These are phyloP conservation scores for Clarias magur DNA, from an alignment of 2,113 vertebrate genomes.

Conservation along the genomic window DNA sequence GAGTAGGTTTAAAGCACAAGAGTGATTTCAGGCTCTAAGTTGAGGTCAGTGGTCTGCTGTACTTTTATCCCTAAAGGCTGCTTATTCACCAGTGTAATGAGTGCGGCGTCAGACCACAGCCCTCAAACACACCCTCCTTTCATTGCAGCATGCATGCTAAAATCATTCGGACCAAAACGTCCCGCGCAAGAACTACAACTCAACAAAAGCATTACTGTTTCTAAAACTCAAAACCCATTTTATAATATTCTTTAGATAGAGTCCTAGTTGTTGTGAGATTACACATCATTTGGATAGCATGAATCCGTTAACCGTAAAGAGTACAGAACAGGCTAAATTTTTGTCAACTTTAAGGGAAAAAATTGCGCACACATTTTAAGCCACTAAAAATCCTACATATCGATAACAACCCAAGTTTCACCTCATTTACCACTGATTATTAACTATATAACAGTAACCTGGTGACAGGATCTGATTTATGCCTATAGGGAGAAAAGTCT, in stretches of 20 bases:
- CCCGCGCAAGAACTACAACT: constrained; percentile 10
- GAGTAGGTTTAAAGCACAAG: constrained; percentile 43
- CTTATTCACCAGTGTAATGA: constrained; percentile 30
- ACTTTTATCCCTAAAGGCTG: constrained; percentile 19
- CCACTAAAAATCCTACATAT: neutral
- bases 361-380: neutral
- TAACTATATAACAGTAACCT: no score
- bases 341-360: neutral
- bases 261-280: neutral
- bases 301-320: neutral
- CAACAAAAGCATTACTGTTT: constrained; percentile 25
- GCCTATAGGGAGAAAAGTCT: no score
- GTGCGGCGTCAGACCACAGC: constrained; percentile 8
- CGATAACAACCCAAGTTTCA: neutral
- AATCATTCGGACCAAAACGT: constrained; percentile 22
- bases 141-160: constrained; percentile 12
- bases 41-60: constrained; percentile 22
- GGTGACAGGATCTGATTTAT: no score
- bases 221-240: neutral
- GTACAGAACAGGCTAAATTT: neutral
- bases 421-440: neutral
- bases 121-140: constrained; percentile 42
- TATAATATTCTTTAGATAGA: neutral
- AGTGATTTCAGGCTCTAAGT: constrained; percentile 23
- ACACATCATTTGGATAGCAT: neutral